Evolutionary conservation across 2,113 vertebrate species (phyloP), one percentile per base, ranked within the genome.

Genomic region (Protobothrops flavoviridis): DNA sequence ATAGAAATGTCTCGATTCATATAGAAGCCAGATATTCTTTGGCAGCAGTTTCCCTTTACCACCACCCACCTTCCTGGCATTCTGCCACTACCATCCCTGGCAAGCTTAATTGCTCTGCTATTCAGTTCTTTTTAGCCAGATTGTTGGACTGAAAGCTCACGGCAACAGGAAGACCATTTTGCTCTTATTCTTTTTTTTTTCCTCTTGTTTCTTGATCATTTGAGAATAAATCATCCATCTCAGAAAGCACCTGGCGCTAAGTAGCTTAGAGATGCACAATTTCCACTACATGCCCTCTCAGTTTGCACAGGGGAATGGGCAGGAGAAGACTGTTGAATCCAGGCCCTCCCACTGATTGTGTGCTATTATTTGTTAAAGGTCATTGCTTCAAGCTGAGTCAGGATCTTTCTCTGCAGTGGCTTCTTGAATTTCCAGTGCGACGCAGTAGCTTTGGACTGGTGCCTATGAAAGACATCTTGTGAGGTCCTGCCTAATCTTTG

Each of bases 381-480:
- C 94, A n/a, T n/a, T 33, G 69, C 52, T 59, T 91, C 0, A 0
- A 21, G 45, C 52, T 9, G 92, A 88, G 39, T 33, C 0, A 11
- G 26, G 10, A 55, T 91, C 85, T 91, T 53, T 87, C 11, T 43
- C 96, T 64, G 95, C 95, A 89, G 94, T 4, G 53, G 39, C 90
- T 95, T 93, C 94, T 96, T 93, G 1, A 1, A 0, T 95, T 96
- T 96, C 96, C 94, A 90, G 92, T 95, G 95, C 92, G 95, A 91
- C 95, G 95, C 91, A 90, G 90, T 93, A 81, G 88, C 45, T 93
- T 89, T 45, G 85, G 92, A 57, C 90, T 93, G 89, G 7, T 0
- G 52, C 43, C 93, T 93, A 92, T 88, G 29, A 21, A 87, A 2
- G 89, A 90, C 15, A 53, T 10, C 43, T 50, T 33, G 53, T 61